Conservation (phyloP, 2,888 invertebrate genomes). For the Trissoscelio sp. region DNA sequence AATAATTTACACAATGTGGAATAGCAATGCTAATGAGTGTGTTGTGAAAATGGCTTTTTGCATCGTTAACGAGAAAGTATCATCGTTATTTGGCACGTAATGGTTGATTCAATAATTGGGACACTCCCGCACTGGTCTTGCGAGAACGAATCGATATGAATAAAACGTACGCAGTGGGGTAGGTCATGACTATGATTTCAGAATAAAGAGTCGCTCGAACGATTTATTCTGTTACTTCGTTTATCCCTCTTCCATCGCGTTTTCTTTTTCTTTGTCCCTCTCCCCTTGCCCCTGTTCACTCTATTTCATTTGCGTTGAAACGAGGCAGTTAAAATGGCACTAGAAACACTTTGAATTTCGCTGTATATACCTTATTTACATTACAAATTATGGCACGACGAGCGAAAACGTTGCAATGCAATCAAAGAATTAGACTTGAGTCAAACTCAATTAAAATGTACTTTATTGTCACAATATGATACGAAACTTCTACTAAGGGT, state of each 20-base stretch:
- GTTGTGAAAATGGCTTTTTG: slow-evolving; percentile 8
- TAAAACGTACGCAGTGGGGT: slow-evolving; percentile 55
- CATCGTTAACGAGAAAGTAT: slow-evolving; percentile 13
- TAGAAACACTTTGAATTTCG: slow-evolving; percentile 31
- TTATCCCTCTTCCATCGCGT: slow-evolving; percentile 5
- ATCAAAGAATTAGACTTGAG: slow-evolving; percentile 5
- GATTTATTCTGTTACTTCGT: slow-evolving; percentile 30
- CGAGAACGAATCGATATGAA: slow-evolving; percentile 50
- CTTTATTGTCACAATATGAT: slow-evolving; percentile 13
- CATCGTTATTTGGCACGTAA: slow-evolving; percentile 42
- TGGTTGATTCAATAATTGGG: slow-evolving; percentile 48
- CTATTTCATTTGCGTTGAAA: slow-evolving; percentile 31
- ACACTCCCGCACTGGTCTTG: slow-evolving; percentile 40
- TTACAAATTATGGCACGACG: slow-evolving; percentile 28
- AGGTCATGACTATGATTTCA: slow-evolving; percentile 46
- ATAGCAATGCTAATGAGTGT: background rate
- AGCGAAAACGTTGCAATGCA: slow-evolving; percentile 6
- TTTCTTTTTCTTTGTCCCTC: slow-evolving; percentile 9
- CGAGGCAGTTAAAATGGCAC: slow-evolving; percentile 29
- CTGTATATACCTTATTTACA: slow-evolving; percentile 24
- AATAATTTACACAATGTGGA: background rate
- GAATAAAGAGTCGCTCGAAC: slow-evolving; percentile 39
- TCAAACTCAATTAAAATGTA: slow-evolving; percentile 9
- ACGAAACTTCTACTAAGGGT: background rate
- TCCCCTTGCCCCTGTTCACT: slow-evolving; percentile 8